Evolutionary conservation across 2,113 vertebrate genomes (phyloP).

Genomic region (Choloepus hoffmanni): DNA sequence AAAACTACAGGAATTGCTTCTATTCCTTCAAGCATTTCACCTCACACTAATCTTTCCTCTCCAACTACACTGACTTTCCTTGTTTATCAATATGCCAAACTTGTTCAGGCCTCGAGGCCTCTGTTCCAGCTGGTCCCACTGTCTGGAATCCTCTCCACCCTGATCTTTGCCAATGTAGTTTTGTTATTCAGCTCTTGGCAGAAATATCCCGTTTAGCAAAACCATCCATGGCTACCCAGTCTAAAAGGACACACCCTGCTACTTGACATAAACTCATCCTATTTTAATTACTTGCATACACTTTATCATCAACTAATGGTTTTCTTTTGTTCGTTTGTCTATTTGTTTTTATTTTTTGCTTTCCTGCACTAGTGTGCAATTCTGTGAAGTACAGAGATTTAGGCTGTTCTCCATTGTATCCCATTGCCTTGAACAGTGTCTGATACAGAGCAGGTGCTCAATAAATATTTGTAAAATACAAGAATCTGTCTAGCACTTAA

Average conservation of each 20-base stretch:
- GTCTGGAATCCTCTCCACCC: not conserved
- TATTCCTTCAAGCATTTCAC: not conserved
- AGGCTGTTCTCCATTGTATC: not conserved
- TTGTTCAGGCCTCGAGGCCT: not conserved
- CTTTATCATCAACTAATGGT: not conserved
- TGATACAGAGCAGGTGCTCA: not conserved
- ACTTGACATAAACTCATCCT: not conserved
- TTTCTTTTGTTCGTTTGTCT: not conserved
- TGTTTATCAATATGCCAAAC: not conserved
- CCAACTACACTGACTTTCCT: not conserved
- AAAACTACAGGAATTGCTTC: not conserved
- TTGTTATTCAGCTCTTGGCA: conserved; percentile 37
- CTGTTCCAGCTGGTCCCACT: not conserved
- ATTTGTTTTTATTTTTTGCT: not conserved
- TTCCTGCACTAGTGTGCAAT: not conserved
- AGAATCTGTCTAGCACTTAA: not conserved
- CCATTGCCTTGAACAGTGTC: not conserved
- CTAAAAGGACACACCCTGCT: not conserved
- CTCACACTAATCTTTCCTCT: not conserved
- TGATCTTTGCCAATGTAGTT: not conserved
- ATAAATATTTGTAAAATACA: conserved; percentile 22
- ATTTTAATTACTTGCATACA: not conserved
- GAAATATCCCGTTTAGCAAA: conserved; percentile 22
- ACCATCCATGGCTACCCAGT: not conserved
- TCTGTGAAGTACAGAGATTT: not conserved